Conservation (phyloP, 2,888 invertebrate genomes). For the Chymomyza amoena region DNA sequence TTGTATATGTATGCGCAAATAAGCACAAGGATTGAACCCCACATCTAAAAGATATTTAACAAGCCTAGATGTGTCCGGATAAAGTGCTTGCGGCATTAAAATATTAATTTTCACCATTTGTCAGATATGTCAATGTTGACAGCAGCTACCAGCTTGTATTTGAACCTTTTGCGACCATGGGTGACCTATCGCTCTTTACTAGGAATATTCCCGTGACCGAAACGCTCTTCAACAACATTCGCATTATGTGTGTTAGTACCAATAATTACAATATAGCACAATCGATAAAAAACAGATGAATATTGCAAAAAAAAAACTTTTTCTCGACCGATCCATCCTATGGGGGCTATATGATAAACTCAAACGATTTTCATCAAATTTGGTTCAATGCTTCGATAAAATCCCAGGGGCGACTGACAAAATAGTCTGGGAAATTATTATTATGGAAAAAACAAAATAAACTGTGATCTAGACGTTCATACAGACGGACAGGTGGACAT, state of each 20-base stretch:
- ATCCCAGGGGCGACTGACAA: no score
- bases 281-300: no score
- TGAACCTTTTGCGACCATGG: constrained; percentile 36
- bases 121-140: constrained; percentile 71
- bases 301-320: no score
- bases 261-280: constrained; percentile 46
- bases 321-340: no score
- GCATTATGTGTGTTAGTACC: constrained; percentile 67
- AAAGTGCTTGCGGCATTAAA: constrained; percentile 13
- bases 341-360: no score
- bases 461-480: no score
- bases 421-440: no score
- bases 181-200: constrained; percentile 12
- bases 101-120: constrained; percentile 71
- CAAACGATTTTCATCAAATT: no score
- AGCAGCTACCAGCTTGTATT: constrained; percentile 53
- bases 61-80: constrained; percentile 10
- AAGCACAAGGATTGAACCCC: background rate
- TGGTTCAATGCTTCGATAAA: no score
- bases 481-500: no score
- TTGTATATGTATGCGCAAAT: background rate
- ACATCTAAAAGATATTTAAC: background rate
- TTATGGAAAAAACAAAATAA: no score
- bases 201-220: background rate
- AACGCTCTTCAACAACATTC: constrained; percentile 66